A percentile compares a stretch with the other conserved stretches of the same genome.
Evolutionary conservation across 2,113 vertebrate genomes (phyloP).

Genomic region (Epinephelus cyanopodus): DNA sequence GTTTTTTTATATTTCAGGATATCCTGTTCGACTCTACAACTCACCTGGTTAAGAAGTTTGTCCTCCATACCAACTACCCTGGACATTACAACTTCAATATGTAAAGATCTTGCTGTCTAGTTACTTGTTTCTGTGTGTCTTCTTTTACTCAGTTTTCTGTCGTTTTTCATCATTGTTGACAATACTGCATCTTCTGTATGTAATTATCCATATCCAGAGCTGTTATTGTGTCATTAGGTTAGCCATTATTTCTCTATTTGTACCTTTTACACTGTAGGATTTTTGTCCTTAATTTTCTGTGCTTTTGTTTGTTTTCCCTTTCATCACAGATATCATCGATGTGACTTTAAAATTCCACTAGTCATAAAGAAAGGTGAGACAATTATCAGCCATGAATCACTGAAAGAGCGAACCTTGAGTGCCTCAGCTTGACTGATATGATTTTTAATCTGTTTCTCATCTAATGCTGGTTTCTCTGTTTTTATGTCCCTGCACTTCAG

Average conservation of each 20-base stretch:
- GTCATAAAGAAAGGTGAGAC: slow-evolving; percentile 93
- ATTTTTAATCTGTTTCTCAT: background rate
- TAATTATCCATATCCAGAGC: background rate
- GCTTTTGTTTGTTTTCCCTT: slow-evolving; percentile 12
- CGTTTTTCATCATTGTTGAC: background rate
- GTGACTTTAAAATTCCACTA: slow-evolving; percentile 98
- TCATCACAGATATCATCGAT: slow-evolving; percentile 95
- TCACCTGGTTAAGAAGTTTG: slow-evolving; percentile 99
- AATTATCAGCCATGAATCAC: background rate
- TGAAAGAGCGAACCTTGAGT: background rate
- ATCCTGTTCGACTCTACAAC: slow-evolving; percentile 98
- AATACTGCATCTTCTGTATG: background rate
- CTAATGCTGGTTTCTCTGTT: background rate
- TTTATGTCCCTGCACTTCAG: slow-evolving; percentile 67
- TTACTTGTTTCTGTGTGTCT: background rate
- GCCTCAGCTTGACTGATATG: background rate
- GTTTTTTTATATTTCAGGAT: slow-evolving; percentile 84
- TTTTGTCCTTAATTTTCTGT: background rate
- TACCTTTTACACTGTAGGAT: background rate
- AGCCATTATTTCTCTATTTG: background rate
- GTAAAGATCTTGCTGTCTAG: slow-evolving; percentile 79
- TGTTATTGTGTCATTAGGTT: background rate
- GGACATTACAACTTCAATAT: slow-evolving; percentile 99
- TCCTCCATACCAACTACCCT: slow-evolving; percentile 97
- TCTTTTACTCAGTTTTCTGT: background rate